These are phyloP conservation scores for Kradibia gibbosae DNA, from an alignment of 1,140 invertebrate species.

Conservation along the genomic window DNA sequence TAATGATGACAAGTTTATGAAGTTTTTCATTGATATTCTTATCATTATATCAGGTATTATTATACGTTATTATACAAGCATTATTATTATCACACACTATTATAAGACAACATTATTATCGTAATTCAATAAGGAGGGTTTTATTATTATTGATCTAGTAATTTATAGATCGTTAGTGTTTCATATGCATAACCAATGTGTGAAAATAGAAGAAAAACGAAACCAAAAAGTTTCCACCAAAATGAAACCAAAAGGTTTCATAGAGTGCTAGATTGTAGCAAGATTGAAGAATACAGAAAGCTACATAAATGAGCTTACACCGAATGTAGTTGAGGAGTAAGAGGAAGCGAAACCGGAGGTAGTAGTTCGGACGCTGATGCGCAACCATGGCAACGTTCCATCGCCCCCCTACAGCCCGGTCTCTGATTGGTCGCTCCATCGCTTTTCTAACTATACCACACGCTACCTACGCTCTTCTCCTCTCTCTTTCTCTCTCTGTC, in stretches of 20 bases:
- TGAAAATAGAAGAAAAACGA: background rate
- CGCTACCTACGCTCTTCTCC: constrained; percentile 50
- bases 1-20: no score
- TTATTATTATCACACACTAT: no score
- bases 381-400: constrained; percentile 72
- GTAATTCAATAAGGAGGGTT: no score
- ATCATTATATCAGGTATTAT: no score
- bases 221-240: background rate
- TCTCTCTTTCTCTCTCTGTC: constrained; percentile 38
- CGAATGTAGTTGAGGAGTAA: background rate
- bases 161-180: no score
- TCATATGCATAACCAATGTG: background rate
- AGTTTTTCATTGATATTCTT: no score
- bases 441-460: constrained; percentile 67
- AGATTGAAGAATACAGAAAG: background rate
- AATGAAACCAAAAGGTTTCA: background rate
- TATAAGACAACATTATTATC: no score
- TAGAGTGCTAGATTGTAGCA: background rate
- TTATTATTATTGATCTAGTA: no score
- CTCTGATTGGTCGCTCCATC: constrained; percentile 71
- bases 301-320: background rate
- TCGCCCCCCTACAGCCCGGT: constrained; percentile 70
- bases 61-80: no score
- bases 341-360: constrained; percentile 36
- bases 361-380: constrained; percentile 68